Base-by-base conservation (phyloP, 2,113 vertebrate species). In the Antechinus stuartii region DNA sequence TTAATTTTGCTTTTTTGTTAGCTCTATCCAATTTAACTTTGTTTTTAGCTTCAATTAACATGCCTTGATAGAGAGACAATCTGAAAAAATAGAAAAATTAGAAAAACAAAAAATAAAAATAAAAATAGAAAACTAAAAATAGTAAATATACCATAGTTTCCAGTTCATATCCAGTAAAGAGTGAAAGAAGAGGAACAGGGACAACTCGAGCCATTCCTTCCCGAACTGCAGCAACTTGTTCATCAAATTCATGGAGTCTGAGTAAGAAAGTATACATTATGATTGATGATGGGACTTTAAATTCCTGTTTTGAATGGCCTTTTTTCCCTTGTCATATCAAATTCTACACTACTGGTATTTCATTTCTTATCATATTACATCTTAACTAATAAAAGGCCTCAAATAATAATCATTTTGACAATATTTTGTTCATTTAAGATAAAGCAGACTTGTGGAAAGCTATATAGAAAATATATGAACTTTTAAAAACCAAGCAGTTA, bases 201-300 rank as follows among this genome's bases (percentile, higher is more conserved):
- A 99, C 99, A 0, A 99, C 99, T 0, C 99, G 99, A 42, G 99
- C 99, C 99, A 99, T 99, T 3, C 99, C 99, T 97, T 99, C 99
- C 1, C 99, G 99, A 93, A 99, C 99, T 0, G 99, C 99, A 11
- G 99, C 99, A 56, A 99, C 99, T 98, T 99, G 99, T 96, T 99
- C 99, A 0, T 99, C 99, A 98, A 99, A 99, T 97, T 99, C 99
- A 91, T 99, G 99, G 95, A 99, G 99, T 90, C 99, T 99, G 98
- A 35, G 98, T 95, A 96, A 93, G 89, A 94, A 61, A 49, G 94
- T 11, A 93, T 7, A 16, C 6, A 42, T 84, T 42, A 84, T 22
- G 16, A 84, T 7, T 42, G 68, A 42, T 42, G 35, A n/a, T 84
- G 6, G n/a, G 68, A 8, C 10, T 35, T 61, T n/a, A 92, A 0